Percentiles rank a stretch among this genome's conserved stretches.
Conservation (phyloP, 2,888 invertebrate genomes). For the Meandrusa payeni region DNA sequence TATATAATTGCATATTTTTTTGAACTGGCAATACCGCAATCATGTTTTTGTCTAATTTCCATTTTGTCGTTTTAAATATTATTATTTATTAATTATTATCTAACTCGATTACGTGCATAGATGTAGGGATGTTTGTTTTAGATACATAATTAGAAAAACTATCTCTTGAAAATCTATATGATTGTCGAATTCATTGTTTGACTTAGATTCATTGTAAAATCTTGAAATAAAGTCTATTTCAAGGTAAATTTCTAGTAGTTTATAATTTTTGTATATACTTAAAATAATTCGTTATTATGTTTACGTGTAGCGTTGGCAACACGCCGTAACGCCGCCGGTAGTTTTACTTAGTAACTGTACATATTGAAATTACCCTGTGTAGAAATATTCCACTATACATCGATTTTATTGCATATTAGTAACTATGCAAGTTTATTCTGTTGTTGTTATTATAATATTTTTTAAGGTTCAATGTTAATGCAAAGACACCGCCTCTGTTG, state of each 20-base stretch:
- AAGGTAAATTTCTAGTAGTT: not conserved
- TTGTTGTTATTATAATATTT: slow-evolving; percentile 26
- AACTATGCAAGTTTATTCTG: slow-evolving; percentile 22
- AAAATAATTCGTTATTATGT: not conserved
- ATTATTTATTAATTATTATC: slow-evolving; percentile 17
- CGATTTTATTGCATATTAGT: slow-evolving; percentile 3
- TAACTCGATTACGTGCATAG: not conserved
- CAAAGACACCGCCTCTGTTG: too few species aligned
- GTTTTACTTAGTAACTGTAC: slow-evolving; percentile 32
- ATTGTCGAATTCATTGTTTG: too few species aligned
- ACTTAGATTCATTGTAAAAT: not conserved
- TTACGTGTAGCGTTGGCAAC: not conserved
- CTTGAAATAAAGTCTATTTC: not conserved
- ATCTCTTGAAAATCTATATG: too few species aligned
- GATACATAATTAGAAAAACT: too few species aligned
- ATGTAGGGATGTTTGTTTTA: not conserved
- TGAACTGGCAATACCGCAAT: slow-evolving; percentile 3
- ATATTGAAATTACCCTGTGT: slow-evolving; percentile 30
- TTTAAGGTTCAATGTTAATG: slow-evolving; percentile 15
- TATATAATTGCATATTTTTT: too few species aligned
- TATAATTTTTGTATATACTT: slow-evolving; percentile 1
- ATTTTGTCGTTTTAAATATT: slow-evolving; percentile 15
- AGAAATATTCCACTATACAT: slow-evolving; percentile 20
- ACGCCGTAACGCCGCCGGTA: slow-evolving; percentile 21
- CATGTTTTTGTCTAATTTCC: slow-evolving; percentile 1